Evolutionary conservation across 1,140 invertebrate genomes (phyloP), one percentile per base, ranked within the genome.

Genomic region (Scaptomyza graminum): DNA sequence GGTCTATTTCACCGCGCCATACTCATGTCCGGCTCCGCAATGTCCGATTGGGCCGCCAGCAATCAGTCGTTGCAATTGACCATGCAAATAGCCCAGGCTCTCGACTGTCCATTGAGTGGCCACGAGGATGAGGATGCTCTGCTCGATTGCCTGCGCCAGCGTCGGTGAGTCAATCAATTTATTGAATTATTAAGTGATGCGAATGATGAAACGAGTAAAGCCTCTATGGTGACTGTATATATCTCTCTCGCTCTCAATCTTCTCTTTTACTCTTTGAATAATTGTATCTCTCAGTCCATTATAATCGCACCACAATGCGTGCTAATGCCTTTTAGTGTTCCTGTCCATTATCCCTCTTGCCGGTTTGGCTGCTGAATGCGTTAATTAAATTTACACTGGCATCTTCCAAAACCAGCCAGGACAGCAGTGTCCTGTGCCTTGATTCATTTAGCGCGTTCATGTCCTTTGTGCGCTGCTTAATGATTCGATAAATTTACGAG

Each of bases 21-120:
- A 64, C 93, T 99, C 8, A 98, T 99, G 96, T 97, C 97, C 31
- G 98, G 98, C 0, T 97, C 97, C 3, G 97, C 98, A 0, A 92
- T 99, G 46, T 96, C 96, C 55, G 96, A 96, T 73, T 98, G 96
- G 95, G 97, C 97, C 0, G 94, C 98, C 80, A 96, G 96, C 3
- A 94, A 94, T 82, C 95, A 97, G 74, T 96, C 97, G 0, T 88
- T 95, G 0, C 94, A 95, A 80, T 95, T 95, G 65, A 97, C 95
- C 1, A 93, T 95, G 82, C 95, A 97, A 93, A 95, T 98, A 6
- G 96, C 96, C 0, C 93, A 95, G 76, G 94, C 93, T 51, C 92
- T 98, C 1, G 95, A 97, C 81, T 98, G 97, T 89, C 94, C 94
- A n/a, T 92, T 94, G 52, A 90, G 90, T 5, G 75, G 74, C 78